Base-by-base conservation (phyloP, 2,888 invertebrate species). In the Ormia ochracea region DNA sequence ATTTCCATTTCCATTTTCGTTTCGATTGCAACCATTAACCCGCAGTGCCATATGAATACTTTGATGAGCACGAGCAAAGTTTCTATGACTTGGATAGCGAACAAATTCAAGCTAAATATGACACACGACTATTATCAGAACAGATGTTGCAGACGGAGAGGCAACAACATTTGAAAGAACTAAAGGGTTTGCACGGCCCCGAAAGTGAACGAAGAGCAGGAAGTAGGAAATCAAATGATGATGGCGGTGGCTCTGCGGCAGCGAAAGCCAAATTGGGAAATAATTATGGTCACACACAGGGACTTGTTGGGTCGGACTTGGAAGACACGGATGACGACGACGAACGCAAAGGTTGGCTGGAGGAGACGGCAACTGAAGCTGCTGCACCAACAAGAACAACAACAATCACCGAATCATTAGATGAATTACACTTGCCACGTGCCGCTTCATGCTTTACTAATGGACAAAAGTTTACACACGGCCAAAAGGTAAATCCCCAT, bases 401-500 rank as follows among this genome's bases (percentile, higher is more conserved):
- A 68, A 58, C 76, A 63, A 56, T 80, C 52, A 73, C 80, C 9
- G 80, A 80, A 36, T 43, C 68, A 33, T 54, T 76, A 45, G 76
- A 72, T 63, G 80, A 80, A 73, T 72, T 80, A 63, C 58, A 80
- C 65, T 76, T 80, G 56, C 80, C 80, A 68, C 80, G 87, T 68
- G 90, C 89, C 36, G 89, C 89, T 31, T 84, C 89, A 10, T 90
- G 90, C 81, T 87, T 87, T 79, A 86, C 87, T 76, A 86, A 86
- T 83, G 87, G 88, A 52, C 86, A 86, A 75, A 89, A 87, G 83
- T 90, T 89, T 78, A 88, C 89, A 82, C 89, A 90, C 80, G 89
- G 89, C 79, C 89, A 90, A 85, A 90, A 90, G 89, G 89, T 90
- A 87, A 61, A n/a, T n/a, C n/a, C n/a, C n/a, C n/a, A n/a, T n/a